Evolutionary conservation across 2,113 vertebrate species (phyloP), one percentile per base, ranked within the genome.

Genomic region (Lethenteron reissneri): DNA sequence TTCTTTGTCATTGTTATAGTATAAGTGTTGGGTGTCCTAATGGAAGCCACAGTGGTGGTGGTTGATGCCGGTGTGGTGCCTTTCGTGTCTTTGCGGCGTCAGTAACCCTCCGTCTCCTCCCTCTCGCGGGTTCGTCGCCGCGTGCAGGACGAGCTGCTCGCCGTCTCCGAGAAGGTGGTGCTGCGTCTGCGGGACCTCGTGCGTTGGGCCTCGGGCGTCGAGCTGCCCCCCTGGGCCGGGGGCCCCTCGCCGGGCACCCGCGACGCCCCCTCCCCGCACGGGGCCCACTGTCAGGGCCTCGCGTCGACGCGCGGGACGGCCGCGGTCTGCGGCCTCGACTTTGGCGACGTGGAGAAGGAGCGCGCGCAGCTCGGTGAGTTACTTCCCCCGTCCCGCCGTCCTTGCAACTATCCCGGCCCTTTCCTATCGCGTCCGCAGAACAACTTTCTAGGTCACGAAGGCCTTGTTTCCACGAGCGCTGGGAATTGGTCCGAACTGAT

Each of bases 121-220:
- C 70, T 69, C 70, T 69, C 25, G n/a, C 25, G n/a, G n/a, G 19
- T 70, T n/a, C 56, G 56, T 71, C 56, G 56, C 19, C 58, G 64
- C 13, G 21, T 21, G 10, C 72, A 85, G 84, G 84, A 86, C 73
- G 84, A 86, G 74, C 82, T 86, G 56, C 72, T 86, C 71, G 83
- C 83, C 0, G 83, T 83, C 72, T 84, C 83, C 15, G 83, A 81
- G 77, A 84, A 83, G 77, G 78, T 85, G 72, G 83, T 86, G 73
- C 71, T 86, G 57, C 79, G 80, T 64, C 80, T 85, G 72, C 83
- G 84, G 74, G 83, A 86, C 73, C 76, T 86, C 77, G 80, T 81
- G 72, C 80, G 72, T 3, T 86, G 84, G 84, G 77, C 81, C 2
- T 84, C 41, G 41, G 41, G 83, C 72, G 17, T 9, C 0, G 76